Evolutionary conservation across 23 tunicate species (phyloP).

Genomic region (Styela clava): DNA sequence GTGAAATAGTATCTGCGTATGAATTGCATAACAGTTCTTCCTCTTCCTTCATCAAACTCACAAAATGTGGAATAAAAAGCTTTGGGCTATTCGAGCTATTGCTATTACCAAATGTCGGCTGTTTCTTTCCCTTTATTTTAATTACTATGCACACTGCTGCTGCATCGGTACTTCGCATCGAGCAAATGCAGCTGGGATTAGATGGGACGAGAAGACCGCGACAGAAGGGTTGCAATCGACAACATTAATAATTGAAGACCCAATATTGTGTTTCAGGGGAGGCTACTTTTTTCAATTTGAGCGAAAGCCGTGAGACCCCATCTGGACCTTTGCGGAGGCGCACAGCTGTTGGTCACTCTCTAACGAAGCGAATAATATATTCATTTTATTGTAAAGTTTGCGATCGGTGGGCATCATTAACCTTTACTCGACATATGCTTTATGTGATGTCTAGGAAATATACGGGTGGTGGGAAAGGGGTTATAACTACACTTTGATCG

Average conservation of each 20-base stretch:
- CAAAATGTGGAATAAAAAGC: no score
- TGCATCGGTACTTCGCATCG: neutral
- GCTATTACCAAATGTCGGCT: neutral
- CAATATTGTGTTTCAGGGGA: neutral
- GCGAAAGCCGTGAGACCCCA: neutral
- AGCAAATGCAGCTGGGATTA: constrained; percentile 16
- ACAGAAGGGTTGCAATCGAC: constrained; percentile 24
- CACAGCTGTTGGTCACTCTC: neutral
- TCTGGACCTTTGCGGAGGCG: neutral
- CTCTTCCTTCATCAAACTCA: no score
- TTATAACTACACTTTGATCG: neutral
- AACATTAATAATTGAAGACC: constrained; percentile 11
- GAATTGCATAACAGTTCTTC: no score
- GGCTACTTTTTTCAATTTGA: neutral
- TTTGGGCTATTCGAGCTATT: no score
- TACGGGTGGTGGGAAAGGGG: neutral
- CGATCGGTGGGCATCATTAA: neutral
- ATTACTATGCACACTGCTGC: neutral
- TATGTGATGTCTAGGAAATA: no score
- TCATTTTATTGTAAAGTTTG: neutral
- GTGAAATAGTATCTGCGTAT: no score
- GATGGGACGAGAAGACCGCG: neutral
- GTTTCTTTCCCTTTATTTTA: neutral
- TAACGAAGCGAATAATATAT: neutral
- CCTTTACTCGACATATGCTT: no score